Conservation (phyloP, 2,888 invertebrate genomes). For the Amphiduros pacificus region DNA sequence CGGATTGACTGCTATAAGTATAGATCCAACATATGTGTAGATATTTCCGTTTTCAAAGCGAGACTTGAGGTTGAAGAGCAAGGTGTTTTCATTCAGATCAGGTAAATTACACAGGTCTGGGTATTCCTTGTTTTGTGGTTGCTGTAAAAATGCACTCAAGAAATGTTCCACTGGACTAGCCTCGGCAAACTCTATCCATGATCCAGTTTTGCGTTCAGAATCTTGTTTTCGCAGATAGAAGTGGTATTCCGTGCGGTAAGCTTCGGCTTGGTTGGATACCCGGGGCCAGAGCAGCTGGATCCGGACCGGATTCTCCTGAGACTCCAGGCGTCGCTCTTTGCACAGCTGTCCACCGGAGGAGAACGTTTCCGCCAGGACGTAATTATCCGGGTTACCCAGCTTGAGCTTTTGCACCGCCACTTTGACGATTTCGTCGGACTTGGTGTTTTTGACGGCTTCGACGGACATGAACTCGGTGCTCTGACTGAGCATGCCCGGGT, state of each 20-base stretch:
- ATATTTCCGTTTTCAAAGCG: slow-evolving; percentile 90
- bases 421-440: slow-evolving; percentile 66
- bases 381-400: slow-evolving; percentile 38
- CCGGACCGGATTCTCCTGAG: slow-evolving; percentile 64
- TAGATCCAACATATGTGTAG: slow-evolving; percentile 94
- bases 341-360: slow-evolving; percentile 86
- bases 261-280: slow-evolving; percentile 24
- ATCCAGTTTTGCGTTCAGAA: slow-evolving; percentile 63
- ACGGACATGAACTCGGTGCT: slow-evolving; percentile 45
- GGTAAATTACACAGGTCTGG: slow-evolving; percentile 94
- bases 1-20: slow-evolving; percentile 87
- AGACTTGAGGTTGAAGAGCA: slow-evolving; percentile 82
- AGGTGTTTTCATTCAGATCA: slow-evolving; percentile 89
- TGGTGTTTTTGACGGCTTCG: slow-evolving; percentile 48
- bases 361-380: slow-evolving; percentile 70
- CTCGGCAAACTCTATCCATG: slow-evolving; percentile 71
- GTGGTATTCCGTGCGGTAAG: slow-evolving; percentile 62
- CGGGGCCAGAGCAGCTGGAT: slow-evolving; percentile 63
- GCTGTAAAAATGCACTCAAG: slow-evolving; percentile 88
- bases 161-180: slow-evolving; percentile 70
- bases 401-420: slow-evolving; percentile 41
- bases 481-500: slow-evolving; percentile 43
- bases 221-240: slow-evolving; percentile 88
- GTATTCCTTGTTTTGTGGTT: slow-evolving; percentile 90
- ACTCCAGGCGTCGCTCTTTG: slow-evolving; percentile 85